phyloP scores from a whole-genome alignment of 2,113 vertebrate genomes.

The Camelus dromedarius region DNA sequence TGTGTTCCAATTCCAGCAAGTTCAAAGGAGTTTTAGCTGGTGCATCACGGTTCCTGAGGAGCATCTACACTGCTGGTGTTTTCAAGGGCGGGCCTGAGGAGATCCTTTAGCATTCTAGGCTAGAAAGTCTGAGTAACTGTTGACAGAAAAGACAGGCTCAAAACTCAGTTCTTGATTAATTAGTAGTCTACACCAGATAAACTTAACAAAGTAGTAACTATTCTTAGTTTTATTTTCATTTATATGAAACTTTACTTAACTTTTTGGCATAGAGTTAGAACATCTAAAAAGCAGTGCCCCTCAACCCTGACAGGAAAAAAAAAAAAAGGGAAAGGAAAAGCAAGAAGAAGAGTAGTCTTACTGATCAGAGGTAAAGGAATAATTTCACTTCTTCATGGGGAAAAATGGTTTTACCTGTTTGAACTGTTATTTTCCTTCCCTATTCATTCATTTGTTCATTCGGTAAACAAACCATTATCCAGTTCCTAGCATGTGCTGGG shows the following conservation, averaged over 20 bases:
- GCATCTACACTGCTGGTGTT: background rate
- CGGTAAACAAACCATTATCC: background rate
- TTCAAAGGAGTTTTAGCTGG: background rate
- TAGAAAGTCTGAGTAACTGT: background rate
- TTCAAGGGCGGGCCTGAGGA: background rate
- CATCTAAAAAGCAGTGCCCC: background rate
- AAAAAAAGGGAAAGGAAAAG: background rate
- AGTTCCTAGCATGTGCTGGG: too few relatives aligned
- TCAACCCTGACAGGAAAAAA: background rate
- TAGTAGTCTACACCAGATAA: background rate
- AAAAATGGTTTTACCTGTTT: background rate
- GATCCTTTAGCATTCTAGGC: background rate
- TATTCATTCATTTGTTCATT: background rate
- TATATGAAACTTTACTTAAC: background rate
- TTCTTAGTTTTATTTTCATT: constrained; percentile 26
- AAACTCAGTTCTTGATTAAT: background rate
- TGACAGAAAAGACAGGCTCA: background rate
- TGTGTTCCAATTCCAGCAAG: background rate
- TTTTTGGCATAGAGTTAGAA: background rate
- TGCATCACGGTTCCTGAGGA: background rate
- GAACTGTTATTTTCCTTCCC: constrained; percentile 31
- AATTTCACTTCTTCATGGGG: background rate
- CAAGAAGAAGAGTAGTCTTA: too few relatives aligned
- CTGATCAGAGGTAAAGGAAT: background rate
- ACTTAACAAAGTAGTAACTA: background rate